Evolutionary conservation across 2,888 invertebrate genomes (phyloP), one percentile per base, ranked within the genome.

Genomic region (Watsonalla binaria): DNA sequence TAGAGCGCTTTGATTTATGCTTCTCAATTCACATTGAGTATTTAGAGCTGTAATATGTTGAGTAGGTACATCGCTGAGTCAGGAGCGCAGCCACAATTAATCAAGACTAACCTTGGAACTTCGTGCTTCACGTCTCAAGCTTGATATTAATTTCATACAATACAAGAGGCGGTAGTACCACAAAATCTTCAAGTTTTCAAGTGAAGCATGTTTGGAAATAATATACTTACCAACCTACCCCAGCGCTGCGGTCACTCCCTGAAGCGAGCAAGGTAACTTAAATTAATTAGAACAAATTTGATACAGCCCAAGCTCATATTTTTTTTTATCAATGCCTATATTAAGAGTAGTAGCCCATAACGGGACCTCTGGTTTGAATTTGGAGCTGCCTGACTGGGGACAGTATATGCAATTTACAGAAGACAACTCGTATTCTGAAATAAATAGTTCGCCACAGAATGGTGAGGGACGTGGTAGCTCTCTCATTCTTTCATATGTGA

Each of bases 31-130:
- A 56, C 62, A 69, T 65, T 63, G 63, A 63, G 63, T 65, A 68
- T 64, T 63, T 62, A 55, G 56, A 58, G 62, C 63, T 54, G 51
- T 60, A 60, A 59, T 51, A 47, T 54, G 54, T 54, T 54, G 24
- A 24, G 24, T 51, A 48, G 51, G 51, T 52, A 60, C 61, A 51
- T 45, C 59, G 58, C 57, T 58, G 62, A 70, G 68, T 56, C 63
- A 61, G 61, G 60, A 61, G 73, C 68, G 67, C 72, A 71, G 72
- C 74, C 73, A 70, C 75, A 70, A 84, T 84, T 84, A 83, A 84
- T 84, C 80, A 83, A 75, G 61, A 46, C 54, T 62, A 76, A 68
- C 80, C 82, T 78, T 80, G 78, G 65, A 76, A 78, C 67, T 74
- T 68, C 67, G 73, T 74, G 75, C 69, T 71, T 72, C 63, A 74